Evolutionary conservation across 2,888 invertebrate species (phyloP), one percentile per base, ranked within the genome.

Genomic region (Heliconius ismenius): DNA sequence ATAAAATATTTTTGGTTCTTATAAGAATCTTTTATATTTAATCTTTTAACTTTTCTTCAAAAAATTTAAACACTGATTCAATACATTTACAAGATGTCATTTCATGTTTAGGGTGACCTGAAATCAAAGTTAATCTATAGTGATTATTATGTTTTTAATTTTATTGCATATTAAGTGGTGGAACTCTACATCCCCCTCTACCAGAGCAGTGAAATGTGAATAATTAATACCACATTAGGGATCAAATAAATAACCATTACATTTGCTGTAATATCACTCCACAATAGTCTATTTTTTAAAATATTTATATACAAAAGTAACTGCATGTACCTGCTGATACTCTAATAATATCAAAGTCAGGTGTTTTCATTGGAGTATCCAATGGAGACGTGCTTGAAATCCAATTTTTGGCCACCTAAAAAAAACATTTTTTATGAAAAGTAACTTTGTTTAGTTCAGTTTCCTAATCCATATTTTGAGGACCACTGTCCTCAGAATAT

Each of bases 81-180:
- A 96, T 95, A 81, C 96, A 95, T 49, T 95, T 89, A 85, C 94
- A 95, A 4, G 96, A 96, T 24, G 96, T 96, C 96, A 96, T 96
- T 85, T 96, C 96, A 87, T 97, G 97, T 84, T 95, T 95, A 49
- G 91, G 88, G 83, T 95, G 95, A 73, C 95, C 95, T 95, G 90
- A 9, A 89, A 91, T 15, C 2, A 62, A 62, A 62, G 15, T 43
- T 43, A 43, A 43, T 6, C 21, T 21, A 58, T 58, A 58, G n/a
- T 10, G n/a, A 58, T n/a, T 58, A 58, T 58, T 54, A 49, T 6
- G 10, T 58, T 58, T 58, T 9, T 58, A 58, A 58, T n/a, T n/a
- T n/a, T 10, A 58, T 58, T 7, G 49, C 49, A 49, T 49, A 18
- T 49, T 49, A 18, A 49, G 49, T n/a, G 1, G n/a, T 10, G 58